These are phyloP conservation scores for Teleiodes luculella DNA, from an alignment of 2,888 invertebrate genomes.

Conservation along the genomic window DNA sequence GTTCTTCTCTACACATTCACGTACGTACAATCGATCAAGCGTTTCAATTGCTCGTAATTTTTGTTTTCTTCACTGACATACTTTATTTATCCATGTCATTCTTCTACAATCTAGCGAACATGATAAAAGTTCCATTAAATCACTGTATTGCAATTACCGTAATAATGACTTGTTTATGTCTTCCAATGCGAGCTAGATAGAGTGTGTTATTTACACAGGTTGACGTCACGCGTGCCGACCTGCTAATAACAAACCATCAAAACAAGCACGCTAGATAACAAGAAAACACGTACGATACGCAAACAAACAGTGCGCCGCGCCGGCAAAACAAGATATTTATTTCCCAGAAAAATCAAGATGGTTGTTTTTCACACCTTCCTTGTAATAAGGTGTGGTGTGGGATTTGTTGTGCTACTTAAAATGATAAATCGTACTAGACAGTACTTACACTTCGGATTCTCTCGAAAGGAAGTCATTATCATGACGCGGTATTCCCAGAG, in stretches of 20 bases:
- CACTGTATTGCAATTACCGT: background rate
- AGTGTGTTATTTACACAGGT: conserved; percentile 17
- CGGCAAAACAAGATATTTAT: conserved; percentile 11
- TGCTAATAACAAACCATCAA: conserved; percentile 28
- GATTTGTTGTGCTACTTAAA: background rate
- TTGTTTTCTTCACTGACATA: background rate
- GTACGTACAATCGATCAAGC: conserved; percentile 1
- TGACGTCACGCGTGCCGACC: conserved; percentile 16
- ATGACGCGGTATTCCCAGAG: conserved; percentile 58
- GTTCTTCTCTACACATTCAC: conserved; percentile 10
- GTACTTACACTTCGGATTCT: conserved; percentile 2
- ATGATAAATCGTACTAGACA: background rate
- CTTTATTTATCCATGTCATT: background rate
- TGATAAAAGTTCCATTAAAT: background rate
- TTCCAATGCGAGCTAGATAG: conserved; percentile 12
- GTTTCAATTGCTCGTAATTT: background rate
- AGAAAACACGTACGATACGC: conserved; percentile 14
- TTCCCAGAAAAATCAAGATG: background rate
- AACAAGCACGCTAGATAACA: conserved; percentile 45
- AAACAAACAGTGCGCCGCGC: background rate
- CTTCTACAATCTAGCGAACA: background rate
- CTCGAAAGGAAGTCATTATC: conserved; percentile 37
- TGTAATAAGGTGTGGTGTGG: background rate
- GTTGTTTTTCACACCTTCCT: background rate
- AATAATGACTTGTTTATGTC: conserved; percentile 6